Evolutionary conservation across 2,888 invertebrate species (phyloP), one percentile per base, ranked within the genome.

Genomic region (Aleiodes testaceus): DNA sequence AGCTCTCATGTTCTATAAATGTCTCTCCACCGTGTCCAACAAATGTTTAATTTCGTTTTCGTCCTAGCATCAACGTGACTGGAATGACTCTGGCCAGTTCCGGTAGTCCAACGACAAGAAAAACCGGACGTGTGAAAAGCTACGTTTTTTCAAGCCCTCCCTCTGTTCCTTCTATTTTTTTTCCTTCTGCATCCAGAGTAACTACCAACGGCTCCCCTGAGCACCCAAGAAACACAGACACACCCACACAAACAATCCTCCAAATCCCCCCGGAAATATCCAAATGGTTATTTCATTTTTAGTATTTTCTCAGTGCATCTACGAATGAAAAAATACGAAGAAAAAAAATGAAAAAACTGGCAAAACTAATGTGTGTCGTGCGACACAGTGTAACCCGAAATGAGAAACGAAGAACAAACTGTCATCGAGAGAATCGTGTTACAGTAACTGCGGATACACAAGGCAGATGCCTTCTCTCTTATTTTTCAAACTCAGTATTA

Each of bases 401-500:
- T 74, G 65, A 71, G 70, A 67, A 72, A 72, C 49, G 66, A 64
- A 66, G 69, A 67, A 67, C 49, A 45, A 26, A 74, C 74, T 73
- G 73, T 74, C 74, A 77, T 63, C 74, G 70, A 69, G 14, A 45
- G 65, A 73, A 59, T 44, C 67, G 64, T 49, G 66, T 74, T 59
- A 66, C 53, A 44, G 63, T 47, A 6, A 9, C 36, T 14, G 22
- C 36, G 65, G 50, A 55, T 73, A 77, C 67, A 77, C 44, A 75
- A 74, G 69, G 70, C 77, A 77, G 75, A 75, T 75, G 76, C 72
- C 74, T 72, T 73, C 68, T 69, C 14, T 52, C 44, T 53, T 42
- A 26, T 50, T 50, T 30, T 47, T 59, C 55, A 47, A 22, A 55
- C 55, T 50, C 44, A 45, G 36, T 16, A 49, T 47, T 49, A 36